phyloP scores from a whole-genome alignment of 2,113 vertebrate species.

The Tachysurus fulvidraco region DNA sequence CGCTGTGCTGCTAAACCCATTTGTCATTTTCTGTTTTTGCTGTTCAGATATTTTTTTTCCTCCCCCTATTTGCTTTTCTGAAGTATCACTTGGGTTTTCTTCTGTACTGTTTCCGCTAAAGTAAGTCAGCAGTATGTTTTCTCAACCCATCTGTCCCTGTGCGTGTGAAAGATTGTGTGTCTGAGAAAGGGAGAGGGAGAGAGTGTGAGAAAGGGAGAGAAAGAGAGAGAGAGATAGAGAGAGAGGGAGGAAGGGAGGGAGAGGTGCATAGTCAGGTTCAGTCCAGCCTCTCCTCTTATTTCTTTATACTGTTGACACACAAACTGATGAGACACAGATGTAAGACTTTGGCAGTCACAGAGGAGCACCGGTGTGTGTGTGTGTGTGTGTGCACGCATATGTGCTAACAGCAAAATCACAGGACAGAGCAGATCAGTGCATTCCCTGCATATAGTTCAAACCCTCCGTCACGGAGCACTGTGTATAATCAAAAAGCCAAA shows the following conservation, averaged over 20 bases:
- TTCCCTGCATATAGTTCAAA: constrained; percentile 19
- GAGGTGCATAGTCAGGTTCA: constrained; percentile 27
- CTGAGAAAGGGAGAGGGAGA: constrained; percentile 17
- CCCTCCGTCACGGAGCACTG: not conserved
- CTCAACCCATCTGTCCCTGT: not conserved
- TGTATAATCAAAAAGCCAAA: not conserved
- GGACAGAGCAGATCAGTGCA: constrained; percentile 20
- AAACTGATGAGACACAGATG: constrained; percentile 59
- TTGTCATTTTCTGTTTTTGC: constrained; percentile 47
- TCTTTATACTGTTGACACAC: constrained; percentile 41
- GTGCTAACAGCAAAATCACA: constrained; percentile 20
- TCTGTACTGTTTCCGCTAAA: constrained; percentile 54
- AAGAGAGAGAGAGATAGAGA: constrained; percentile 3
- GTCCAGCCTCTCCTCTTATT: constrained; percentile 21
- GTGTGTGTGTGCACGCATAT: constrained; percentile 12
- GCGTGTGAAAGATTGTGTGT: constrained; percentile 31
- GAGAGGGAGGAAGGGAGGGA: not conserved
- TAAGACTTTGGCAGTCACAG: constrained; percentile 44
- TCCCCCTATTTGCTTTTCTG: constrained; percentile 27
- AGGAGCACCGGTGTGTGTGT: constrained; percentile 18
- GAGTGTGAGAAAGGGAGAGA: constrained; percentile 40
- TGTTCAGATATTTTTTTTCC: constrained; percentile 17
- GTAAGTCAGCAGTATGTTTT: constrained; percentile 62
- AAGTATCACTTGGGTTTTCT: constrained; percentile 59
- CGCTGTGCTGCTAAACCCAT: constrained; percentile 45